Evolutionary conservation across 2,888 invertebrate species (phyloP).

Genomic region (Muschampia plurimacula): DNA sequence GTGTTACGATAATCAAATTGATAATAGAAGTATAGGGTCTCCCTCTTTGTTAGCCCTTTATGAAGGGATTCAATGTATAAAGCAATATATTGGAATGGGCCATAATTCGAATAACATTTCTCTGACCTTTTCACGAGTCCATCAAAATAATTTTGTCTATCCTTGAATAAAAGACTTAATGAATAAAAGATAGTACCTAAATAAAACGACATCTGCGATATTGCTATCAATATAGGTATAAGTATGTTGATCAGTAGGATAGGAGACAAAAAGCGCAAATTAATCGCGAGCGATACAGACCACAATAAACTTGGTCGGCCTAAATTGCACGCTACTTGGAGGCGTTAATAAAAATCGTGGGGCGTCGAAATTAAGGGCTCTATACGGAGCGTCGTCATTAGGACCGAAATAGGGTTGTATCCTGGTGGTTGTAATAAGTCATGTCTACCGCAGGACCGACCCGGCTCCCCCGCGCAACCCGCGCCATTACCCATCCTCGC

Average conservation of each 20-base stretch:
- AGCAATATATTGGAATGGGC: slow-evolving; percentile 74
- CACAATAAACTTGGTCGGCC: slow-evolving; percentile 64
- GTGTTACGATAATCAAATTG: slow-evolving; percentile 78
- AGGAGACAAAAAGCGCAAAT: slow-evolving; percentile 50
- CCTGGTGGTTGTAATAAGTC: slow-evolving; percentile 83
- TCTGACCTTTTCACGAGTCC: slow-evolving; percentile 61
- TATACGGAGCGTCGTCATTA: slow-evolving; percentile 81
- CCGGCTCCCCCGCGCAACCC: slow-evolving; percentile 58
- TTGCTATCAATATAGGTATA: slow-evolving; percentile 1
- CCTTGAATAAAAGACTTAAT: slow-evolving; percentile 35
- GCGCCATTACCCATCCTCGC: slow-evolving; percentile 65
- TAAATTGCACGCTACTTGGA: slow-evolving; percentile 77
- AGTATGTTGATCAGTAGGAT: slow-evolving; percentile 40
- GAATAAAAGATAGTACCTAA: slow-evolving; percentile 35
- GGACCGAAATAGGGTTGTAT: slow-evolving; percentile 84
- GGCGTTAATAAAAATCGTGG: slow-evolving; percentile 83
- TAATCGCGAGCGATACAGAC: slow-evolving; percentile 51
- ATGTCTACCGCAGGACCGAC: slow-evolving; percentile 78
- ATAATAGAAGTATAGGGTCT: slow-evolving; percentile 67
- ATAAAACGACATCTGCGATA: slow-evolving; percentile 30
- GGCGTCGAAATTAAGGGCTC: slow-evolving; percentile 82
- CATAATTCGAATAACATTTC: slow-evolving; percentile 78
- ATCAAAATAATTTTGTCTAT: slow-evolving; percentile 43
- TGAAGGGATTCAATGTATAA: slow-evolving; percentile 75
- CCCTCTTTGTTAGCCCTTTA: slow-evolving; percentile 78